Conservation (phyloP, 2,797 vertebrate species). For the Xenopus petersii region DNA sequence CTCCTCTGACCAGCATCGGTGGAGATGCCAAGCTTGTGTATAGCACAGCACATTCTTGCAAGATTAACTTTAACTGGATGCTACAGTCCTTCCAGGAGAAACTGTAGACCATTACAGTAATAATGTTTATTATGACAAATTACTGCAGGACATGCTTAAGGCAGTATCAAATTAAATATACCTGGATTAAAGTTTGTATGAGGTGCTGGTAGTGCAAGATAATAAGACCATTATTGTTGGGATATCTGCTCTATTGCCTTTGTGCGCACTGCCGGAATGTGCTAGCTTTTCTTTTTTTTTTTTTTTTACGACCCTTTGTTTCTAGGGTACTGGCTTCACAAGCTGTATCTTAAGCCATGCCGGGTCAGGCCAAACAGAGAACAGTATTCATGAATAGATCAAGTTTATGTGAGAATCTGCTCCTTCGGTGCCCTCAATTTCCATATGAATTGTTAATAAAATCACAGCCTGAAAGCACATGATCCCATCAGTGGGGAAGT, state of each 20-base stretch:
- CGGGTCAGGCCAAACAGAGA: conserved; percentile 93
- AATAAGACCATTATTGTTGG: conserved; percentile 72
- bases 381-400: conserved; percentile 95
- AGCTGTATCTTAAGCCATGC: conserved; percentile 84
- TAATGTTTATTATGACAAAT: too few species aligned
- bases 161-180: conserved; percentile 49
- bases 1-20: too few species aligned
- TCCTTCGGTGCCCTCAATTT: conserved; percentile 88
- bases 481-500: conserved; percentile 83
- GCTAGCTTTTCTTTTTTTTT: conserved; percentile 83
- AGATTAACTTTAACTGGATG: too few species aligned
- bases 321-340: conserved; percentile 76
- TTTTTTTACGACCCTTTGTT: conserved; percentile 74
- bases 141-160: not conserved
- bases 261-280: conserved; percentile 78
- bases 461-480: conserved; percentile 81
- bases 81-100: too few species aligned
- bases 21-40: too few species aligned
- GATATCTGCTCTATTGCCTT: conserved; percentile 69
- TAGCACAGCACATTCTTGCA: too few species aligned
- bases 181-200: conserved; percentile 65
- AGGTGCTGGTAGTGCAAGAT: conserved; percentile 60
- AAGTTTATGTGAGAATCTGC: conserved; percentile 98
- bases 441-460: conserved; percentile 98
- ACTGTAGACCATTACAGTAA: too few species aligned